Evolutionary conservation across 2,888 invertebrate genomes (phyloP).

Genomic region (Drosophila maculinotata): DNA sequence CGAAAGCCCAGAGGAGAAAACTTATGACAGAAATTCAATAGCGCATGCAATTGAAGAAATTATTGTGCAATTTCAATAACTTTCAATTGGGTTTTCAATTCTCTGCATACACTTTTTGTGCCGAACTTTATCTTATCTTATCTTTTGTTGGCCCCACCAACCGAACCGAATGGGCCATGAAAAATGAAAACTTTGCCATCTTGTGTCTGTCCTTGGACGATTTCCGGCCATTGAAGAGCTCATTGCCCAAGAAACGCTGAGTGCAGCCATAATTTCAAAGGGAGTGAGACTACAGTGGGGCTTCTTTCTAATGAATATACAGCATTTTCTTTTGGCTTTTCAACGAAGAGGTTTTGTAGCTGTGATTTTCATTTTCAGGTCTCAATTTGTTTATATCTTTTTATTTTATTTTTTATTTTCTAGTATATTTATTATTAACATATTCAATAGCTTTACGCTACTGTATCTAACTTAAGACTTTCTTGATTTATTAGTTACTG

Average conservation of each 20-base stretch:
- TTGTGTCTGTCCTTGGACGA: constrained; percentile 40
- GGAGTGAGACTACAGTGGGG: constrained; percentile 7
- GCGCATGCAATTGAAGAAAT: constrained; percentile 80
- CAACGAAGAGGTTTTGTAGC: too few relatives aligned
- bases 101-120: constrained; percentile 62
- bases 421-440: too few relatives aligned
- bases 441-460: not conserved
- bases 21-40: constrained; percentile 76
- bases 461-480: constrained; percentile 22
- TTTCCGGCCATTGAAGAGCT: constrained; percentile 38
- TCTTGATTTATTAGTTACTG: constrained; percentile 42
- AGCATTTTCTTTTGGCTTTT: not conserved
- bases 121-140: constrained; percentile 63
- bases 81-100: constrained; percentile 80
- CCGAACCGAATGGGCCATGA: constrained; percentile 48
- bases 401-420: too few relatives aligned
- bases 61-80: constrained; percentile 81
- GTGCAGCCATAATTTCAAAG: constrained; percentile 35
- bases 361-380: too few relatives aligned
- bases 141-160: constrained; percentile 17
- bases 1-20: constrained; percentile 43
- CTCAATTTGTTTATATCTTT: too few relatives aligned
- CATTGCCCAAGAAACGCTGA: constrained; percentile 44
- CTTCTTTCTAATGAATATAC: not conserved
- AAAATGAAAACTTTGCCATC: constrained; percentile 66